Evolutionary conservation across 2,113 vertebrate genomes (phyloP).

Genomic region (Electrona antarctica): DNA sequence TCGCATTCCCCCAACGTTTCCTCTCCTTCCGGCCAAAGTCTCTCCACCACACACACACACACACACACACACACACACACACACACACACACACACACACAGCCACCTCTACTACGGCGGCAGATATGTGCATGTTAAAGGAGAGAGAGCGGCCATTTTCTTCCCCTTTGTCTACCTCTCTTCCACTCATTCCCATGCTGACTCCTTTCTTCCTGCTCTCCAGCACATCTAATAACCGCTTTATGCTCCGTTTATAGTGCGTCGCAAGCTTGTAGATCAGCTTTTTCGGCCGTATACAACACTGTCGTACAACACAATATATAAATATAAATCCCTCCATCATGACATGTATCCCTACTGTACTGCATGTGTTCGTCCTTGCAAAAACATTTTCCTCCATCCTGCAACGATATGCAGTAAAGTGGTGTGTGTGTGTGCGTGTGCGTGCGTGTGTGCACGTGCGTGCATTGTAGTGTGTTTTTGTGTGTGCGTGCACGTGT

Average conservation of each 20-base stretch:
- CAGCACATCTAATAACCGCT: neutral
- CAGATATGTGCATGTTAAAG: constrained; percentile 74
- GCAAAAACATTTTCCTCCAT: constrained; percentile 25
- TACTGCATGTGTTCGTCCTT: constrained; percentile 29
- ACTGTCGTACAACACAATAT: too few species aligned
- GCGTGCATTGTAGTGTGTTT: neutral
- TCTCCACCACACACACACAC: too few species aligned
- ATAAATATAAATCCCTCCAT: neutral
- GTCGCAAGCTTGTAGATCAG: too few species aligned
- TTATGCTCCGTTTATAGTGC: too few species aligned
- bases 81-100: constrained; percentile 1
- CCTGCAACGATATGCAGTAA: constrained; percentile 18
- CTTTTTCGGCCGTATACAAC: too few species aligned
- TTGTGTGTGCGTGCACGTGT: neutral
- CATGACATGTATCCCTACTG: constrained; percentile 6
- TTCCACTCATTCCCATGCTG: constrained; percentile 61
- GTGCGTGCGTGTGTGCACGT: constrained; percentile 15
- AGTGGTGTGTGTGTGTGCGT: constrained; percentile 46
- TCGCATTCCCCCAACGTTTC: constrained; percentile 66
- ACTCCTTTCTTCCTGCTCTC: constrained; percentile 52
- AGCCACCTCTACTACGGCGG: constrained; percentile 35
- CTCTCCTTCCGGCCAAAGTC: constrained; percentile 47
- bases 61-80: too few species aligned
- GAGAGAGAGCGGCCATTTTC: neutral
- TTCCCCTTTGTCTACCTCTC: constrained; percentile 36